A percentile compares a stretch with the other conserved stretches of the same genome.
Evolutionary conservation across 1,140 invertebrate genomes (phyloP).

Genomic region (Ptiloglossa arizonensis): DNA sequence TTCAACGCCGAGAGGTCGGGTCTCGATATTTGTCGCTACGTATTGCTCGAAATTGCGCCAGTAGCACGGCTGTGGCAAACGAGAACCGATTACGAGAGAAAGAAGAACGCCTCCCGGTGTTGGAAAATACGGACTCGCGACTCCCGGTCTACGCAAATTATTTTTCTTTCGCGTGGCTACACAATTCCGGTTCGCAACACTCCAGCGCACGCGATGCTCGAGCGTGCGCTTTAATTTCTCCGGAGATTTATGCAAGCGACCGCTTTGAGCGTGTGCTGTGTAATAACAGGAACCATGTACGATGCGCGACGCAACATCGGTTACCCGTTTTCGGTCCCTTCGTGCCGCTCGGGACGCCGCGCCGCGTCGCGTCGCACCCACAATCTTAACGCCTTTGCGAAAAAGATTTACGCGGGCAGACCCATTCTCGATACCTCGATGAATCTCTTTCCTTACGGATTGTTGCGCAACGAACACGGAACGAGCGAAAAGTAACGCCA

Average conservation of each 20-base stretch:
- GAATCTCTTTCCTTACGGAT: no score
- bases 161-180: conserved; percentile 23
- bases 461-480: no score
- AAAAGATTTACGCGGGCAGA: no score
- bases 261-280: conserved; percentile 11
- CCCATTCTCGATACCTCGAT: no score
- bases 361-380: no score
- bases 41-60: neutral
- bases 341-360: no score
- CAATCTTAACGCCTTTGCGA: no score
- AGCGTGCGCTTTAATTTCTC: conserved; percentile 43
- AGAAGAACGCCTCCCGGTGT: no score
- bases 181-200: conserved; percentile 18
- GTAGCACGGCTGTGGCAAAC: neutral
- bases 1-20: neutral
- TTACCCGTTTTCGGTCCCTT: neutral
- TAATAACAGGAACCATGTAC: conserved; percentile 44
- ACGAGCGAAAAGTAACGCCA: no score
- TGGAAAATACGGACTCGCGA: neutral
- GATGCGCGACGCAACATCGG: conserved; percentile 4
- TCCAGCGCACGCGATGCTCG: no score
- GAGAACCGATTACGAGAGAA: conserved; percentile 24
- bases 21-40: neutral
- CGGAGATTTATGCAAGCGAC: conserved; percentile 32
- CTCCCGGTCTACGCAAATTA: conserved; percentile 19